Base-by-base conservation (phyloP, 2,888 invertebrate genomes). In the Germaria angustata region DNA sequence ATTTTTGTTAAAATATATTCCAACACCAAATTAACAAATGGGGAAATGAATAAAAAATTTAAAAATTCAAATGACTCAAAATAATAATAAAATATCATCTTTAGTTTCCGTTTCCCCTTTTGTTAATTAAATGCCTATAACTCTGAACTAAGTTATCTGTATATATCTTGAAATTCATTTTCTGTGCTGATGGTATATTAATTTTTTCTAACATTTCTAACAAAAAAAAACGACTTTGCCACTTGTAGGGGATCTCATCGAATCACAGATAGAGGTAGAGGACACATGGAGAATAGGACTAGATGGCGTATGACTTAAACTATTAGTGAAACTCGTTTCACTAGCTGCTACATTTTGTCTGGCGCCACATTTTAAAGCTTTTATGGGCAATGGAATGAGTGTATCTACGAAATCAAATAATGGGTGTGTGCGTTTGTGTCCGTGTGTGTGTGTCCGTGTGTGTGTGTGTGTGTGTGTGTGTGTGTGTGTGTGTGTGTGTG, bases 351-450 rank as follows among this genome's bases (percentile, higher is more conserved):
- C 75, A 81, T 59, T 80, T 80, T 77, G 84, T 81, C 80, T 84
- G 84, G 84, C 84, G 81, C 84, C 84, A 84, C 53, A 72, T 76
- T 83, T 80, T 77, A 79, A 82, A 79, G 79, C 79, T 79, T 79
- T 71, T 71, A 65, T 39, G 41, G 59, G 24, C 5, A 77, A 34
- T 63, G 61, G 34, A 69, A 46, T 79, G 57, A 53, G 61, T 71
- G 22, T 49, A 69, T 76, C 53, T 53, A 59, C 59, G 20, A 66
- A 80, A 66, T 46, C 32, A 69, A 75, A 73, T 66, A 66, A 66
- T 49, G 39, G 20, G 20, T 24, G 49, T 53, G 22, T 61, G n/a
- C n/a, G 8, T 51, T 4, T 72, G 28, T 41, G 1, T 28, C 9
- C 24, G 59, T 39, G 6, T 28, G 28, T 28, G 15, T 53, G n/a